A percentile compares a stretch with the other conserved stretches of the same genome.
phyloP scores from a whole-genome alignment of 2,113 vertebrate genomes.

The Macroglossus sobrinus region DNA sequence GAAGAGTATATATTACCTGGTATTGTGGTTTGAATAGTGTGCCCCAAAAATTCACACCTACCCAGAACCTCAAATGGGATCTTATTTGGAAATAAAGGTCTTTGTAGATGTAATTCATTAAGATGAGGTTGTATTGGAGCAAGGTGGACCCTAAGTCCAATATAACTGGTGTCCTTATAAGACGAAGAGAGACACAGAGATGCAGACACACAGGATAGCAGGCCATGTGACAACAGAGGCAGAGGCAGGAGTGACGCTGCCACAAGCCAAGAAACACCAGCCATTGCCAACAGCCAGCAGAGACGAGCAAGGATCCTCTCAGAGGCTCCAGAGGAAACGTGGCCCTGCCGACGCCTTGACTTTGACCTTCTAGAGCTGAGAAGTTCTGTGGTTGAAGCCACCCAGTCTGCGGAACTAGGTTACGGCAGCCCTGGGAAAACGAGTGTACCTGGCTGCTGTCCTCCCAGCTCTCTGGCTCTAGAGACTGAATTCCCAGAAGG shows the following conservation, averaged over 20 bases:
- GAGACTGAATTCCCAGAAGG: background rate
- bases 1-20: background rate
- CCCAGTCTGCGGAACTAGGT: background rate
- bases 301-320: background rate
- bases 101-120: background rate
- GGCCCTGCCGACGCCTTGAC: background rate
- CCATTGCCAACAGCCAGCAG: fast-evolving
- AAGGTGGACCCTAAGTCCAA: background rate
- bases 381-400: background rate
- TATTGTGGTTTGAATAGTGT: background rate
- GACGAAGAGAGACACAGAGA: background rate
- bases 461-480: background rate
- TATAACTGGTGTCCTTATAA: background rate
- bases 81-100: background rate
- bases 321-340: background rate
- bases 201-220: background rate
- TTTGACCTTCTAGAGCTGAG: background rate
- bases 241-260: fast-evolving
- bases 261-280: fast-evolving
- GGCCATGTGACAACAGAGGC: fast-evolving
- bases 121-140: background rate
- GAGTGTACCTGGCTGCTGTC: background rate
- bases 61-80: background rate
- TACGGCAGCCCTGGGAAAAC: background rate
- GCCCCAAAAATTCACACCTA: background rate